phyloP scores from a whole-genome alignment of 2,113 vertebrate species.

The Hippocampus zosterae region DNA sequence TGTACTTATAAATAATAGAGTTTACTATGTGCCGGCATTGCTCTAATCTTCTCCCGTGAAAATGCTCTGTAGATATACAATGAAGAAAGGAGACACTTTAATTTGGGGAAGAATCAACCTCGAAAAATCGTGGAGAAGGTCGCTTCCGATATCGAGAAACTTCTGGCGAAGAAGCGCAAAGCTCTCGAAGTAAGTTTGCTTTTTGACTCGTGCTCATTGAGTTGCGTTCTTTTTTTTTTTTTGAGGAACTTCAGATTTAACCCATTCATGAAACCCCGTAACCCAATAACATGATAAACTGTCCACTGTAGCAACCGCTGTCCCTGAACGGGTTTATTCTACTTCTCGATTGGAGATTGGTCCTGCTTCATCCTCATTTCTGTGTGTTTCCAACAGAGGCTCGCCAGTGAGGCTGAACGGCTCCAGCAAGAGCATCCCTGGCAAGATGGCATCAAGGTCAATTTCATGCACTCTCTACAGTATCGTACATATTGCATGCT shows the following conservation, averaged over 20 bases:
- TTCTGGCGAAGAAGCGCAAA: constrained; percentile 93
- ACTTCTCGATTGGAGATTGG: background rate
- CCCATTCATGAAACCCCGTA: too few species aligned
- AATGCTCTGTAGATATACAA: constrained; percentile 84
- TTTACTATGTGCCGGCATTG: background rate
- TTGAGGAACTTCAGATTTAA: too few species aligned
- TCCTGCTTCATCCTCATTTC: background rate
- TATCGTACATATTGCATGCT: background rate
- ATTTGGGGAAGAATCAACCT: constrained; percentile 87
- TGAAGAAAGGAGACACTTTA: constrained; percentile 89
- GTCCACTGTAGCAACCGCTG: too few species aligned
- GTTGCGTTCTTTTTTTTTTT: background rate
- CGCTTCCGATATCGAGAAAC: constrained; percentile 90
- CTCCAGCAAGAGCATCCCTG: constrained; percentile 90
- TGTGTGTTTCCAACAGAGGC: constrained; percentile 68
- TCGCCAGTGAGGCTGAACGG: constrained; percentile 87
- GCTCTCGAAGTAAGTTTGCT: constrained; percentile 85
- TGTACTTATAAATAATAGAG: background rate
- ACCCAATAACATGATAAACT: too few species aligned
- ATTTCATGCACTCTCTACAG: background rate
- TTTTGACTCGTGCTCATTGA: background rate
- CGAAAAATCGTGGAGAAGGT: constrained; percentile 91
- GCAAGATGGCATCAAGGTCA: constrained; percentile 95
- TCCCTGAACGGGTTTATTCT: background rate
- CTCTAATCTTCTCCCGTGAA: constrained; percentile 8